A percentile compares a stretch with the other conserved stretches of the same genome.
phyloP scores from a whole-genome alignment of 2,113 vertebrate species.

The Megalops atlanticus region DNA sequence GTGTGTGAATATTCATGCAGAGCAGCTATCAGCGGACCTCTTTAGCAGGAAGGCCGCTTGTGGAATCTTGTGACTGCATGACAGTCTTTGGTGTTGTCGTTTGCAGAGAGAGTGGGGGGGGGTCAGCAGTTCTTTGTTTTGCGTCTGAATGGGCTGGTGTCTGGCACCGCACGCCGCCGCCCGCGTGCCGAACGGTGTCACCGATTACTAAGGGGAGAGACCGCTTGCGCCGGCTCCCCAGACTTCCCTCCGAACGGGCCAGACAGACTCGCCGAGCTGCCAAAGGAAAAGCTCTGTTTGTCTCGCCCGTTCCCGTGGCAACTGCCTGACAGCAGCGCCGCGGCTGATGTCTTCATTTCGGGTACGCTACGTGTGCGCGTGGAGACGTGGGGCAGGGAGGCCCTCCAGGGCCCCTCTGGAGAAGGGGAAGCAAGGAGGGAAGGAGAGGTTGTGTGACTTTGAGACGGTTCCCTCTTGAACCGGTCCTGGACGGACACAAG shows the following conservation, averaged over 20 bases:
- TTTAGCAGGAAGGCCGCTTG: neutral
- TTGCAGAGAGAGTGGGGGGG: no score
- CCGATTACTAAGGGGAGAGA: neutral
- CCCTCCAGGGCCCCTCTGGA: no score
- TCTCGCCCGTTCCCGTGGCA: conserved; percentile 4
- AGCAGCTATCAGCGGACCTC: neutral
- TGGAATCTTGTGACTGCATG: neutral
- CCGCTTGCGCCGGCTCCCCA: neutral
- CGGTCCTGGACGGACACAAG: neutral
- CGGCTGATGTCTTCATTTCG: neutral
- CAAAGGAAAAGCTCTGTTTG: conserved; percentile 8
- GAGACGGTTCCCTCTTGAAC: neutral
- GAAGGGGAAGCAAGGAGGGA: neutral
- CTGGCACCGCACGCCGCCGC: neutral
- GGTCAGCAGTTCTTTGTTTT: no score
- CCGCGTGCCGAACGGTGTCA: neutral
- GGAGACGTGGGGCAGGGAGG: no score
- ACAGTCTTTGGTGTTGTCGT: neutral
- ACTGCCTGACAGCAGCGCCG: neutral
- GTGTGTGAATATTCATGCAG: neutral
- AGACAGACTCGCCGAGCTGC: neutral
- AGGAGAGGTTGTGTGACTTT: neutral
- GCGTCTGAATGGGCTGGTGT: neutral
- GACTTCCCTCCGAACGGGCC: neutral
- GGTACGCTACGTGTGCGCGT: no score